Percentiles rank a stretch among this genome's conserved stretches.
phyloP scores from a whole-genome alignment of 2,797 vertebrate genomes.

The Schizothorax lantsangensis region DNA sequence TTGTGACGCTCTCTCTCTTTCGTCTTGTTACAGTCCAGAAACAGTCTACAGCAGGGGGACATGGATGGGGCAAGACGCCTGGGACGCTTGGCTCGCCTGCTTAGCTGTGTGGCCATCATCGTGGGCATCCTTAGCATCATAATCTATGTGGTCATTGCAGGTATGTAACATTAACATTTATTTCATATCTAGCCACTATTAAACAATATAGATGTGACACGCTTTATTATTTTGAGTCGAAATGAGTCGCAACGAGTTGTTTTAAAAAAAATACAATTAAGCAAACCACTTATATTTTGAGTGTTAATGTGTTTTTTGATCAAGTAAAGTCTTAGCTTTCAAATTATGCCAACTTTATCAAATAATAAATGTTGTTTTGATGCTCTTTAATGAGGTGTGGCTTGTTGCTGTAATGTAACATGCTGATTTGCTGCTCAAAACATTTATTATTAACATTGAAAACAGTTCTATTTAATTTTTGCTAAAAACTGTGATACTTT shows the following conservation, averaged over 20 bases:
- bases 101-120: slow-evolving; percentile 90
- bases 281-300: background rate
- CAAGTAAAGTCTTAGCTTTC: background rate
- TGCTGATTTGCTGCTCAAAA: background rate
- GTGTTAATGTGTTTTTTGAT: background rate
- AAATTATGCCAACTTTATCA: background rate
- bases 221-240: background rate
- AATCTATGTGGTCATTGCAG: slow-evolving; percentile 81
- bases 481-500: background rate
- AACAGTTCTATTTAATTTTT: background rate
- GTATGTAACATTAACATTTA: slow-evolving; percentile 70
- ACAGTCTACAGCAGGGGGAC: slow-evolving; percentile 92
- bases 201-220: background rate
- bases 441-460: background rate
- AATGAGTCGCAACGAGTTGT: background rate
- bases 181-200: background rate
- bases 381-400: background rate
- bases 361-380: background rate
- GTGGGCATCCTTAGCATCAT: slow-evolving; percentile 88
- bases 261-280: background rate
- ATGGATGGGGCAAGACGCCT: slow-evolving; percentile 90
- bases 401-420: background rate
- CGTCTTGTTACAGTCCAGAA: slow-evolving; percentile 85
- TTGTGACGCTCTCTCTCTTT: slow-evolving; percentile 14
- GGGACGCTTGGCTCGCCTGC: slow-evolving; percentile 90